These are phyloP conservation scores for Amaurobius ferox DNA, from an alignment of 2,888 invertebrate species.

Conservation along the genomic window DNA sequence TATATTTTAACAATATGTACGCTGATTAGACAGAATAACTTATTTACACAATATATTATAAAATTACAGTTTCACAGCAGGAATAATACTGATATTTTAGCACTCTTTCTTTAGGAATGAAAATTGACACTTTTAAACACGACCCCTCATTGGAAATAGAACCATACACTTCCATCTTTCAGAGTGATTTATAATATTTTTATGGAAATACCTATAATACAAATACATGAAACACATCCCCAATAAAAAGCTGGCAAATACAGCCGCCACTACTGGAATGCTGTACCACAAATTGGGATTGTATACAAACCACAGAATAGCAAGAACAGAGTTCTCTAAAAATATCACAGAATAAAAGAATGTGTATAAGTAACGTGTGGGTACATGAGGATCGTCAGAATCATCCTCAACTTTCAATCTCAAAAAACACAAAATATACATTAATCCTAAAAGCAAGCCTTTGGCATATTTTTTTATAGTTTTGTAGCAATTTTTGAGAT, in stretches of 20 bases:
- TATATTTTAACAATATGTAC: too few relatives aligned
- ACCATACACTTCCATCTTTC: constrained; percentile 46
- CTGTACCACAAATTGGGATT: constrained; percentile 39
- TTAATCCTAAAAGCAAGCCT: constrained; percentile 46
- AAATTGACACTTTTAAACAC: not conserved
- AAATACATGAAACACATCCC: constrained; percentile 51
- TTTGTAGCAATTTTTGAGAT: constrained; percentile 23
- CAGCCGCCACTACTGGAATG: constrained; percentile 34
- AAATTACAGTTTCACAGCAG: too few relatives aligned
- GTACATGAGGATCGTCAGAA: constrained; percentile 41
- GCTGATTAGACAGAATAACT: too few relatives aligned
- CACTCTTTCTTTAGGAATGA: too few relatives aligned
- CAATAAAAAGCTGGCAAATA: constrained; percentile 42
- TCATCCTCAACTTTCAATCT: constrained; percentile 47
- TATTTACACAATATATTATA: too few relatives aligned
- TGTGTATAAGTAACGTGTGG: constrained; percentile 54
- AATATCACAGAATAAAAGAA: constrained; percentile 66
- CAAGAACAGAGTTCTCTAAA: constrained; percentile 52
- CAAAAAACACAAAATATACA: constrained; percentile 60
- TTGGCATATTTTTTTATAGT: constrained; percentile 46
- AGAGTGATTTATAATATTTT: constrained; percentile 40
- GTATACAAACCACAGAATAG: constrained; percentile 56
- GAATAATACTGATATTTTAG: too few relatives aligned
- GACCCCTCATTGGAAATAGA: constrained; percentile 36
- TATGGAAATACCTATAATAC: constrained; percentile 59